A percentile compares a stretch with the other conserved stretches of the same genome.
Conservation (phyloP, 2,797 vertebrate species). For the Phrynocephalus vlangalii region DNA sequence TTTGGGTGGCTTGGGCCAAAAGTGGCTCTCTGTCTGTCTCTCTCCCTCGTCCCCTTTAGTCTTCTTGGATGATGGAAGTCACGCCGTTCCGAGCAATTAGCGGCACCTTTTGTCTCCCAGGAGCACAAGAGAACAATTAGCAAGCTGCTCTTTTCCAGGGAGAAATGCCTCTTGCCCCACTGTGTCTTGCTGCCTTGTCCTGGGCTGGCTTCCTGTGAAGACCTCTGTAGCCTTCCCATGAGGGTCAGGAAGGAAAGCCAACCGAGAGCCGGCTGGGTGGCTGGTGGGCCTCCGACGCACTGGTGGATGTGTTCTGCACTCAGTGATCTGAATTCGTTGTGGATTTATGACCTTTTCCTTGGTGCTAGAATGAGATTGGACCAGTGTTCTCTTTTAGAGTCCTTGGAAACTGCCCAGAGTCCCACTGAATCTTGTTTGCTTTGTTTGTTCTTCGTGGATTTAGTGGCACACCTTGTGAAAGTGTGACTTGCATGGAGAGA, state of each 20-base stretch:
- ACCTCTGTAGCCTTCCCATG: too few relatives aligned
- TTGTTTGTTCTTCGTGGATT: not conserved
- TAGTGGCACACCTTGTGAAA: not conserved
- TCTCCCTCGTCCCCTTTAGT: too few relatives aligned
- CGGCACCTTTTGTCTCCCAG: not conserved
- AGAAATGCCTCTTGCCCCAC: not conserved
- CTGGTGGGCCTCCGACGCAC: not conserved
- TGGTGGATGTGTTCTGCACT: not conserved
- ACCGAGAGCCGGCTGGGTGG: too few relatives aligned
- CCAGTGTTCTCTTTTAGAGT: not conserved
- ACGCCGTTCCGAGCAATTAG: not conserved
- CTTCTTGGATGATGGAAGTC: not conserved
- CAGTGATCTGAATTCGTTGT: not conserved
- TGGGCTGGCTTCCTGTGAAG: not conserved
- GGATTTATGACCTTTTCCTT: not conserved
- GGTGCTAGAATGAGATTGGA: not conserved
- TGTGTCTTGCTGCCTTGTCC: too few relatives aligned
- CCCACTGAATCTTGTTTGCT: not conserved
- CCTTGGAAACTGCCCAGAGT: not conserved
- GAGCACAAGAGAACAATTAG: not conserved
- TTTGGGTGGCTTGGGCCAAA: not conserved
- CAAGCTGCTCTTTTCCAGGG: not conserved
- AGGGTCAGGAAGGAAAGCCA: not conserved
- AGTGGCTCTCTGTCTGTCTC: too few relatives aligned
- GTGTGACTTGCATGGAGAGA: not conserved